Evolutionary conservation across 2,113 vertebrate genomes (phyloP), one percentile per base, ranked within the genome.

Genomic region (Hipposideros armiger): DNA sequence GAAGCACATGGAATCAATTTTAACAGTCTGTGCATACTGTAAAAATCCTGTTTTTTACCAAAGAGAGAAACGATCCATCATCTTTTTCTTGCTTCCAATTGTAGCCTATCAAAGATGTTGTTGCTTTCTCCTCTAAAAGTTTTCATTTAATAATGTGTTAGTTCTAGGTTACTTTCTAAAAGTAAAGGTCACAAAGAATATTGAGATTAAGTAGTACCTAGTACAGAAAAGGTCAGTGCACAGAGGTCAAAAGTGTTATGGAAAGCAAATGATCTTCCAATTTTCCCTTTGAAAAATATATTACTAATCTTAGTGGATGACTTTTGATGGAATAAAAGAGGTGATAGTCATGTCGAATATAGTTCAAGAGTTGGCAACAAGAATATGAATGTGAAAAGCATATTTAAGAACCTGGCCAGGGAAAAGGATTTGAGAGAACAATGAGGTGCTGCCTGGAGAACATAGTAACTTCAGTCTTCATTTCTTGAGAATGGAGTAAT

Each of bases 261-360:
- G 20, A 66, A 90, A 87, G 17, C 10, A 91, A 95, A 73, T 32
- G 0, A 32, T 73, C 14, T 87, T 83, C 13, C 24, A 95, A n/a
- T 58, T 90, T 87, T 87, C 28, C 40, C 47, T 84, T 87, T 87
- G 15, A 80, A 93, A 91, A 91, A 42, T 6, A 28, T 77, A 72
- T 80, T 42, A 73, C 10, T 91, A 17, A 32, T 58, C 26, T 77
- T 58, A 76, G 7, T 69, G 26, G 54, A 36, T 60, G 42, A 40
- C 32, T 52, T 60, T 80, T 8, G 17, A 64, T 95, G 52, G 24
- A 69, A 45, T 76, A 72, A 93, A 72, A 45, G 5, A 47, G 54
- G n/a, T 66, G 62, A 77, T 70, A 83, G n/a, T 8, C 36, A 74
- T 47, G 32, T 77, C 67, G 67, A 60, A 87, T 94, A 73, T 58